These are phyloP conservation scores for Archegozetes longisetosus DNA, from an alignment of 1,140 invertebrate species.

Conservation along the genomic window DNA sequence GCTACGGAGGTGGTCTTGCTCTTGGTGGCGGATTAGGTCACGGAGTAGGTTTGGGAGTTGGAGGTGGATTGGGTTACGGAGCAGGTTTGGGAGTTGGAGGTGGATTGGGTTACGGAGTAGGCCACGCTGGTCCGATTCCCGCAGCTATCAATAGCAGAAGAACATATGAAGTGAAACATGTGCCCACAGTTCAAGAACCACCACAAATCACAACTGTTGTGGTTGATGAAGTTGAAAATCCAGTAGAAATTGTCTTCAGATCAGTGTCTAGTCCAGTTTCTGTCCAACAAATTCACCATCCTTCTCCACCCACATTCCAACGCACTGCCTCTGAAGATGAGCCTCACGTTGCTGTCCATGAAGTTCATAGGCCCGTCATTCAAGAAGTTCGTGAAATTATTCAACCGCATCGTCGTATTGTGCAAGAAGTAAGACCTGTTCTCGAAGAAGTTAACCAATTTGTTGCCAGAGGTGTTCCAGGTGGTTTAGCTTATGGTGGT, in stretches of 20 bases:
- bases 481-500: background rate
- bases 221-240: background rate
- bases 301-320: conserved; percentile 4
- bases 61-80: background rate
- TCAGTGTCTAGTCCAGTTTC: background rate
- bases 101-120: background rate
- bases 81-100: background rate
- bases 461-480: background rate
- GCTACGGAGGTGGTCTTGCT: too few relatives aligned
- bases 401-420: conserved; percentile 1
- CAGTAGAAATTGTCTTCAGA: conserved; percentile 1
- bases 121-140: background rate
- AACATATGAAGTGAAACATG: conserved; percentile 8
- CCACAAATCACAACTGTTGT: background rate
- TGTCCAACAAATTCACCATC: conserved; percentile 5
- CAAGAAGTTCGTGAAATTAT: conserved; percentile 10
- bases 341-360: conserved; percentile 3
- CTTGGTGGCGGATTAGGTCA: too few relatives aligned
- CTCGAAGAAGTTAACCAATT: background rate
- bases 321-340: conserved; percentile 7
- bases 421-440: conserved; percentile 10
- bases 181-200: background rate
- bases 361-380: background rate
- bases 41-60: too few relatives aligned
- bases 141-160: conserved; percentile 10